Evolutionary conservation across 2,888 invertebrate genomes (phyloP).

Genomic region (Andrena bicolor): DNA sequence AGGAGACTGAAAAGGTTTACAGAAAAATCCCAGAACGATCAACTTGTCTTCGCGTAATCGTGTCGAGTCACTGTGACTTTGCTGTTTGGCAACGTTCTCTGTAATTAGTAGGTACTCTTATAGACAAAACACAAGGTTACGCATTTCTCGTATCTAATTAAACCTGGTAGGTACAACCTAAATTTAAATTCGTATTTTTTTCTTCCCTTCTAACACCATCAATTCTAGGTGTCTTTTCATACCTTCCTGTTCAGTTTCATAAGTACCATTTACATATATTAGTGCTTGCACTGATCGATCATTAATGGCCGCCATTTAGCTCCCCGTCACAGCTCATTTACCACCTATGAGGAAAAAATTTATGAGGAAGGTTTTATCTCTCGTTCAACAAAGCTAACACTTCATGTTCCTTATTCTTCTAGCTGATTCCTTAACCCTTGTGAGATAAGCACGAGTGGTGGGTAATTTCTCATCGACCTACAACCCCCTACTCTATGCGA

Average conservation of each 20-base stretch:
- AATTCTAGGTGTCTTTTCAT: too few relatives aligned
- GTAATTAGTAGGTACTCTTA: background rate
- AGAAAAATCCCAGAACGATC: slow-evolving; percentile 46
- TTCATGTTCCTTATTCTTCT: slow-evolving; percentile 12
- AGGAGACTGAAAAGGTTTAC: background rate
- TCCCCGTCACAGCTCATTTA: too few relatives aligned
- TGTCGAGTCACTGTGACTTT: background rate
- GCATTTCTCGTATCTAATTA: background rate
- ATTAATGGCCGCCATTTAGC: too few relatives aligned
- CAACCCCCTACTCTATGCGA: background rate
- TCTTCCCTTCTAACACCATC: too few relatives aligned
- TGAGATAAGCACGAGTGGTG: background rate
- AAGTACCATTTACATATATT: background rate
- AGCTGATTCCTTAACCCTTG: slow-evolving; percentile 17
- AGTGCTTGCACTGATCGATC: background rate
- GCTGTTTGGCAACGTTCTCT: background rate
- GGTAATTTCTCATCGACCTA: background rate
- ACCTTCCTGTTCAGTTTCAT: too few relatives aligned
- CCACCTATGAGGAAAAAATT: background rate
- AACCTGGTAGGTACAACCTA: background rate
- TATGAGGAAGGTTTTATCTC: slow-evolving; percentile 71
- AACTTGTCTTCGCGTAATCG: background rate
- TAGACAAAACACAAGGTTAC: background rate
- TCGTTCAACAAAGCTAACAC: slow-evolving; percentile 57
- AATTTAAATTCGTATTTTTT: too few relatives aligned